Percentiles rank a stretch among this genome's conserved stretches.
Evolutionary conservation across 2,888 invertebrate species (phyloP).

Genomic region (Pammene fasciana): DNA sequence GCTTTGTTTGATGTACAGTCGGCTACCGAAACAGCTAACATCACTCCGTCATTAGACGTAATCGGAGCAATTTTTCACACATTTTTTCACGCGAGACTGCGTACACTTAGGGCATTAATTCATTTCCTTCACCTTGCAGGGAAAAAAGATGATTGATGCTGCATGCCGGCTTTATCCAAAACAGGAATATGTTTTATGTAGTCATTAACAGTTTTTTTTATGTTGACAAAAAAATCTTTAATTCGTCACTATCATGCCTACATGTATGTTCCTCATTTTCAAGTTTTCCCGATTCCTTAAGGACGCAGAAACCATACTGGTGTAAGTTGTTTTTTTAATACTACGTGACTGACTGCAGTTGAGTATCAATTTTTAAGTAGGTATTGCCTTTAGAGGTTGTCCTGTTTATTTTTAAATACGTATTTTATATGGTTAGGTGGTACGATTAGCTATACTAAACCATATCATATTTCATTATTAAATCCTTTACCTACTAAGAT

Average conservation of each 20-base stretch:
- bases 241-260: neutral
- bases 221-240: constrained; percentile 57
- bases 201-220: constrained; percentile 56
- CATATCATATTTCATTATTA: no score
- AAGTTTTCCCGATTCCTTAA: no score
- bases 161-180: constrained; percentile 62
- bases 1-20: constrained; percentile 57
- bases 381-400: no score
- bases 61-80: constrained; percentile 76
- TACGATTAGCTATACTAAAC: no score
- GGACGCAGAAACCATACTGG: no score
- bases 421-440: no score
- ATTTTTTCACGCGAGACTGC: constrained; percentile 69
- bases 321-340: no score
- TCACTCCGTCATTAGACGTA: constrained; percentile 70
- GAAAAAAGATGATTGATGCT: constrained; percentile 78
- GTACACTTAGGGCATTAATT: constrained; percentile 66
- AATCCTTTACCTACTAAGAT: no score
- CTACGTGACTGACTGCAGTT: no score
- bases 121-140: constrained; percentile 69
- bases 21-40: constrained; percentile 62
- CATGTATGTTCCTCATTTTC: no score
- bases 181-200: constrained; percentile 60
- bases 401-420: no score
- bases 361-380: no score